Evolutionary conservation across 1,140 invertebrate genomes (phyloP).

Genomic region (Hycleus cichorii): DNA sequence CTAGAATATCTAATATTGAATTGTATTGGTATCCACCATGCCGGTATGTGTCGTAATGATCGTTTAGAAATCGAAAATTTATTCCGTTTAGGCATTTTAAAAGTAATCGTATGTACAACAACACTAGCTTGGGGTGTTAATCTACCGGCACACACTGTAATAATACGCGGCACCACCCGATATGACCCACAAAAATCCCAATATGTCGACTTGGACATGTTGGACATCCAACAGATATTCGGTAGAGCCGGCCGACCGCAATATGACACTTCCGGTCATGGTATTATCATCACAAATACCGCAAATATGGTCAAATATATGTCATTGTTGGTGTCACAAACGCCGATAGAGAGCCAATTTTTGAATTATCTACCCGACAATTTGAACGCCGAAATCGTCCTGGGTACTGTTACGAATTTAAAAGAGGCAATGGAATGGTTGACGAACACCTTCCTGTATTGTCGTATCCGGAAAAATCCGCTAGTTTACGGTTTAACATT

Average conservation of each 20-base stretch:
- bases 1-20: constrained; percentile 73
- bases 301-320: constrained; percentile 92
- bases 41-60: constrained; percentile 82
- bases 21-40: constrained; percentile 95
- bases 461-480: constrained; percentile 90
- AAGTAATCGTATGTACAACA: constrained; percentile 93
- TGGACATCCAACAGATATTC: constrained; percentile 99
- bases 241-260: constrained; percentile 95
- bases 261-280: constrained; percentile 85
- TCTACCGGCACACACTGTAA: constrained; percentile 94
- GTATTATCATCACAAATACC: constrained; percentile 91
- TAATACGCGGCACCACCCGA: constrained; percentile 97
- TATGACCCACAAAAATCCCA: constrained; percentile 93
- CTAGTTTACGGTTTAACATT: constrained; percentile 50
- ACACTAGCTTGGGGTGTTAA: constrained; percentile 99
- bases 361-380: constrained; percentile 88
- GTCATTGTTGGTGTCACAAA: constrained; percentile 89
- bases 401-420: constrained; percentile 92
- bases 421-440: constrained; percentile 97
- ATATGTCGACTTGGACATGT: constrained; percentile 91
- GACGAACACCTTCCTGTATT: constrained; percentile 93
- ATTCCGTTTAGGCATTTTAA: constrained; percentile 82
- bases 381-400: constrained; percentile 93
- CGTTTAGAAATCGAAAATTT: constrained; percentile 74
- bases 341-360: constrained; percentile 98